These are phyloP conservation scores for Coccyzus lansbergi DNA, from an alignment of 2,797 vertebrate genomes.

Conservation along the genomic window DNA sequence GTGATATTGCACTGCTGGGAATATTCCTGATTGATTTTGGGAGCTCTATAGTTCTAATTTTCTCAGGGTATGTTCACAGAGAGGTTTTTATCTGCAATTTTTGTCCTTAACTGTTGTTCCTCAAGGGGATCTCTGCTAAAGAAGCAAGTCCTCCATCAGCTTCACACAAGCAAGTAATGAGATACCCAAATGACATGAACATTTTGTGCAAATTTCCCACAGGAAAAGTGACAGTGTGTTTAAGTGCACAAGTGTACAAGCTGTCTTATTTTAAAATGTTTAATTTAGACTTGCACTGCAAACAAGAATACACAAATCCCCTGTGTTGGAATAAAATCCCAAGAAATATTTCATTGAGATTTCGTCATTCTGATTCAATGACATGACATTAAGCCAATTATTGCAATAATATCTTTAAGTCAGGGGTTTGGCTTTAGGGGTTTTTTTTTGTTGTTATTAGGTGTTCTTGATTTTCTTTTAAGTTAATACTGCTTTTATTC, in stretches of 20 bases:
- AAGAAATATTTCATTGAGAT: neutral
- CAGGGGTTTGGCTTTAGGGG: fast-evolving
- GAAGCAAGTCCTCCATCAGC: neutral
- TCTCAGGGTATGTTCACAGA: slow-evolving; percentile 73
- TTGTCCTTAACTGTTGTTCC: neutral
- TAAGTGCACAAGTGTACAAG: neutral
- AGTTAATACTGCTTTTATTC: neutral
- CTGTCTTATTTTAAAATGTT: neutral
- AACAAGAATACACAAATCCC: neutral
- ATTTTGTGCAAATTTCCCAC: neutral
- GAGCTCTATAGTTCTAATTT: slow-evolving; percentile 69
- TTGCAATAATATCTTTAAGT: neutral
- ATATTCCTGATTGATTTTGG: slow-evolving; percentile 80
- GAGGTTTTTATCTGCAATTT: neutral
- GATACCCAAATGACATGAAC: neutral
- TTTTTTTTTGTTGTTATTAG: neutral
- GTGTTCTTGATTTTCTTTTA: neutral
- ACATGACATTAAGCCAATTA: fast-evolving
- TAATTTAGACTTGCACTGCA: neutral
- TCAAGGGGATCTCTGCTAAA: neutral
- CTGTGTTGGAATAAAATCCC: neutral
- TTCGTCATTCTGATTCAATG: neutral
- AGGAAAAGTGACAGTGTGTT: neutral
- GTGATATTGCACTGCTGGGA: slow-evolving; percentile 71
- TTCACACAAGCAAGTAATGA: neutral